A percentile compares a stretch with the other conserved stretches of the same genome.
phyloP scores from a whole-genome alignment of 2,888 invertebrate genomes.

The Watsonalla binaria region DNA sequence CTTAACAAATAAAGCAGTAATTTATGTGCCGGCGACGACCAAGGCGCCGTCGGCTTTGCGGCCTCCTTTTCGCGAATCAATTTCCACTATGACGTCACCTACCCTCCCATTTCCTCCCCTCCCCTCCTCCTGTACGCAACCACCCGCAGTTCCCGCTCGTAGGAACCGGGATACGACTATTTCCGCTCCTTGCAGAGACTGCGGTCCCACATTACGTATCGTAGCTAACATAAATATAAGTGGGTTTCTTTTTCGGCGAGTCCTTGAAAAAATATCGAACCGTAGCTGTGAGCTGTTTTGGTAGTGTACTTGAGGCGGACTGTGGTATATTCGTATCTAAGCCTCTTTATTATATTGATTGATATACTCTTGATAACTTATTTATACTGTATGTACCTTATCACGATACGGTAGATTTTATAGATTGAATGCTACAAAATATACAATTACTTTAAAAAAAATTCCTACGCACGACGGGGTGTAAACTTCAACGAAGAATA shows the following conservation, averaged over 20 bases:
- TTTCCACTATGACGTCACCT: conserved; percentile 69
- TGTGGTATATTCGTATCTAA: no score
- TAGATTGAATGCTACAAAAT: no score
- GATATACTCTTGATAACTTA: no score
- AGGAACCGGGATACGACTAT: conserved; percentile 55
- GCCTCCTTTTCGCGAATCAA: conserved; percentile 73
- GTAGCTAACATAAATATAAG: conserved; percentile 35
- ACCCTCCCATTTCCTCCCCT: conserved; percentile 27
- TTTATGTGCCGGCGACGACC: conserved; percentile 57
- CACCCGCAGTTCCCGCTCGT: conserved; percentile 37
- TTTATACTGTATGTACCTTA: no score
- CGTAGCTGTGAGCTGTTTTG: conserved; percentile 7
- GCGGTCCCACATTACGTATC: conserved; percentile 39
- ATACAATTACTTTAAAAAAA: no score
- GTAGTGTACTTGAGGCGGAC: no score
- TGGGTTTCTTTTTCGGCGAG: conserved; percentile 24
- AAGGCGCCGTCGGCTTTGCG: conserved; percentile 58
- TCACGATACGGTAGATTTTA: no score
- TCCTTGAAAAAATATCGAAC: conserved; percentile 16
- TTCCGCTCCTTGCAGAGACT: conserved; percentile 53
- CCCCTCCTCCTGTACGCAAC: conserved; percentile 22
- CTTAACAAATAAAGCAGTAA: conserved; percentile 63
- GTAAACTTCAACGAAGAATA: no score
- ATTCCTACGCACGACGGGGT: no score
- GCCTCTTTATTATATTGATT: no score